Percentiles rank a stretch among this genome's conserved stretches.
These are phyloP conservation scores for Epizoanthus scotinus DNA, from an alignment of 92 coral and sea anemone genomes.

Conservation along the genomic window DNA sequence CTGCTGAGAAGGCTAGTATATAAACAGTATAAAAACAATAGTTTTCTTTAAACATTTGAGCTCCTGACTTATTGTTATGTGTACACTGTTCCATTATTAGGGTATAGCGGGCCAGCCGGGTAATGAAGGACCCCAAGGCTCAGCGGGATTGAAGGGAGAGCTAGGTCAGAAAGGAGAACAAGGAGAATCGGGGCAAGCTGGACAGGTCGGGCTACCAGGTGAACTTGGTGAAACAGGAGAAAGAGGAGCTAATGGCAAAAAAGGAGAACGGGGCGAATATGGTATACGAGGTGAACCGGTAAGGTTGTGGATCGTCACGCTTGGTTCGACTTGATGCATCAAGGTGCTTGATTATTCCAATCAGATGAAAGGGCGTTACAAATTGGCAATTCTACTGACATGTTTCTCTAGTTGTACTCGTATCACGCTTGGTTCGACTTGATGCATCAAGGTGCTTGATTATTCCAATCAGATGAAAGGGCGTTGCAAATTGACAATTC, in stretches of 20 bases:
- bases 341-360: not conserved
- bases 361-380: too few species aligned
- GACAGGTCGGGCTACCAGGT: not conserved
- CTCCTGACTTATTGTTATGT: not conserved
- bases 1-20: too few species aligned
- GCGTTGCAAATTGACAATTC: too few species aligned
- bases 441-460: not conserved
- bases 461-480: too few species aligned
- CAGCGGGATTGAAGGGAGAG: conserved; percentile 1
- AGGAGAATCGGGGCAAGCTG: not conserved
- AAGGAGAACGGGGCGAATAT: not conserved
- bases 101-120: not conserved
- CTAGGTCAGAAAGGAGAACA: not conserved
- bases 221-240: not conserved
- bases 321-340: not conserved
- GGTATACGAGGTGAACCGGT: conserved; percentile 15
- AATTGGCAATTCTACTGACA: too few species aligned
- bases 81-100: not conserved
- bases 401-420: too few species aligned
- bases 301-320: not conserved
- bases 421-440: not conserved
- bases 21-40: too few species aligned
- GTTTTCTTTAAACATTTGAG: not conserved
- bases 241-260: not conserved
- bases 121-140: not conserved